Conservation (phyloP, 2,797 vertebrate genomes). For the Carduelis carduelis region DNA sequence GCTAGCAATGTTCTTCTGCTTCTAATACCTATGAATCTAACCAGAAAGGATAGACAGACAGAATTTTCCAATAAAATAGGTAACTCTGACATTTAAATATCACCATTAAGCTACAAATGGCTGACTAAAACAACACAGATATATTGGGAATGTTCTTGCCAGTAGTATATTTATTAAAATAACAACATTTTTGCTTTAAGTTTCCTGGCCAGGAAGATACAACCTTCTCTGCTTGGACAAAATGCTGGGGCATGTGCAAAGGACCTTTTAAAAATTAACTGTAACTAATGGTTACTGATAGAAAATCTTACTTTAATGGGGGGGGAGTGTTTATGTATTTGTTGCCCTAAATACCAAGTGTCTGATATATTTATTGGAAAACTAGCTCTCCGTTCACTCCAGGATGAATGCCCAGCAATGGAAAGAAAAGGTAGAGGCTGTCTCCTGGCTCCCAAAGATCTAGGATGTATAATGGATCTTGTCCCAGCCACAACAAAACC, state of each 20-base stretch:
- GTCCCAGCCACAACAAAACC: background rate
- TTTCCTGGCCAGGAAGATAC: background rate
- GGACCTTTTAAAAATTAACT: background rate
- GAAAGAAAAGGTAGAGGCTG: background rate
- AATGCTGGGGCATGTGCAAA: background rate
- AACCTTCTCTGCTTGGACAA: background rate
- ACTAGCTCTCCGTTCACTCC: background rate
- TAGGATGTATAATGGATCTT: rapidly evolving
- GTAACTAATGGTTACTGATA: background rate
- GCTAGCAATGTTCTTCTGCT: background rate
- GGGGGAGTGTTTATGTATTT: background rate
- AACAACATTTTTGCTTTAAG: background rate
- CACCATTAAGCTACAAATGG: background rate
- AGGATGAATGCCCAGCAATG: background rate
- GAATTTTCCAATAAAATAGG: background rate
- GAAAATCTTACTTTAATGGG: background rate
- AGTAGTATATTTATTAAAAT: background rate
- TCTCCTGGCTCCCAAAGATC: background rate
- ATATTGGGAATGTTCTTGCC: background rate
- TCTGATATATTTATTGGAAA: background rate
- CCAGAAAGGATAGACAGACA: background rate
- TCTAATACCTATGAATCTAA: background rate
- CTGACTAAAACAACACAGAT: background rate
- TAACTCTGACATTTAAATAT: background rate
- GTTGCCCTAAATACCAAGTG: background rate